Base-by-base conservation (phyloP, 2,113 vertebrate species). In the Atherinomorus stipes region DNA sequence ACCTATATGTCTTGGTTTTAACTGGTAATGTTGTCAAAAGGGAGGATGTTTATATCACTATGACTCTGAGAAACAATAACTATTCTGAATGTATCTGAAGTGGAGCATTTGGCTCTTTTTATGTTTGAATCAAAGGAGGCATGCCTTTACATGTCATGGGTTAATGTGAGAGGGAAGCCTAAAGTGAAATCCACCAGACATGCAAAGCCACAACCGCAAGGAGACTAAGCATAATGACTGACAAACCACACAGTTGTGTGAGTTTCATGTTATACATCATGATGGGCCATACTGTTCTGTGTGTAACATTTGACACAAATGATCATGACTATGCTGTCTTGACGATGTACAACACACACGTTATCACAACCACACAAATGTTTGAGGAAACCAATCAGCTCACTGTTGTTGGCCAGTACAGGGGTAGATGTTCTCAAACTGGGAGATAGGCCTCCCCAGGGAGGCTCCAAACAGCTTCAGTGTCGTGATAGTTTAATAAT, bases 141-240 rank as follows among this genome's bases (percentile, higher is more conserved):
- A 60, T 65, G 86, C n/a, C 70, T 49, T 1, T 26, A 51, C 81
- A 62, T 62, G 78, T 28, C 54, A 13, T 64, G 76, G 70, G 75
- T 51, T 38, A 47, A 62, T 81, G 57, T 57, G 19, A 9, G 34
- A 22, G 42, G 16, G 42, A 54, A 6, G 66, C 58, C 25, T 11
- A 38, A 23, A 47, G 25, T 45, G n/a, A 52, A 18, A 52, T 19
- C n/a, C 40, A 49, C 57, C 22, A 71, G 23, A 15, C 38, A 16
- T 3, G 28, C 16, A 31, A 37, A 57, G 42, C 28, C 13, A 67
- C 18, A 47, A 25, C 62, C 19, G 56, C 8, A 34, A 21, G 47
- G 37, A 22, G 11, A 61, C 0, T 16, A 25, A 50, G 49, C 26
- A 1, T 57, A n/a, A 53, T 7, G 28, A 50, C 34, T 49, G 22